Conservation (phyloP, 2,888 invertebrate species). For the Palloptera scutellata region DNA sequence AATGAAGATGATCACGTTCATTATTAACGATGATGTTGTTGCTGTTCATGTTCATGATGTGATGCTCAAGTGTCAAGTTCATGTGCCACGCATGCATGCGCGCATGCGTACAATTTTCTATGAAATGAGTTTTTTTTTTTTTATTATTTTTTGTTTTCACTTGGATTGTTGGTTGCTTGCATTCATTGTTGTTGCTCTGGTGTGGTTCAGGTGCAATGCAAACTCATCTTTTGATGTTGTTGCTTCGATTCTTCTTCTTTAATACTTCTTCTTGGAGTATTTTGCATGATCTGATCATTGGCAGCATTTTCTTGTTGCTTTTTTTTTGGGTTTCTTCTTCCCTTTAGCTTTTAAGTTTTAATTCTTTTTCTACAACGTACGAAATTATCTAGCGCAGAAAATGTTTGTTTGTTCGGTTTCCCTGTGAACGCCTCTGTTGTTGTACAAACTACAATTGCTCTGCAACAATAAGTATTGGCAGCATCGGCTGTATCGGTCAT, state of each 20-base stretch:
- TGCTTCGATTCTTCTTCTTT: too few relatives aligned
- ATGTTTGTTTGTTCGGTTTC: slow-evolving; percentile 13
- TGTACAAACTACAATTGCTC: slow-evolving; percentile 20
- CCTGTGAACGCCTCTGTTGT: slow-evolving; percentile 6
- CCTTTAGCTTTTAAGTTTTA: too few relatives aligned
- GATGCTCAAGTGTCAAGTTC: slow-evolving; percentile 36
- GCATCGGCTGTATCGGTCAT: slow-evolving; percentile 31
- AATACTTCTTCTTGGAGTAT: too few relatives aligned
- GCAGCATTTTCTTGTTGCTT: too few relatives aligned
- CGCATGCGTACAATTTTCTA: slow-evolving; percentile 19
- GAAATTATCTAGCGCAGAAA: slow-evolving; percentile 23
- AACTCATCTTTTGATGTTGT: slow-evolving; percentile 18
- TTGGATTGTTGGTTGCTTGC: background rate
- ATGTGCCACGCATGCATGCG: slow-evolving; percentile 27
- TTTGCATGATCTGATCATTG: too few relatives aligned
- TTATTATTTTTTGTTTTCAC: background rate
- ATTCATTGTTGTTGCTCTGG: background rate
- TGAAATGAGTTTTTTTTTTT: slow-evolving; percentile 11
- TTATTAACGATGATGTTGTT: background rate
- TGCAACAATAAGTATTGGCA: slow-evolving; percentile 26
- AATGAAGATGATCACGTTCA: too few relatives aligned
- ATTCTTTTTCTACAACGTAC: slow-evolving; percentile 2
- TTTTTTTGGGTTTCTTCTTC: too few relatives aligned
- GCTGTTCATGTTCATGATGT: background rate
- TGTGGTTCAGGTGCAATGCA: background rate